Base-by-base conservation (phyloP, 2,888 invertebrate species). In the Lasioglossum oenotherae region DNA sequence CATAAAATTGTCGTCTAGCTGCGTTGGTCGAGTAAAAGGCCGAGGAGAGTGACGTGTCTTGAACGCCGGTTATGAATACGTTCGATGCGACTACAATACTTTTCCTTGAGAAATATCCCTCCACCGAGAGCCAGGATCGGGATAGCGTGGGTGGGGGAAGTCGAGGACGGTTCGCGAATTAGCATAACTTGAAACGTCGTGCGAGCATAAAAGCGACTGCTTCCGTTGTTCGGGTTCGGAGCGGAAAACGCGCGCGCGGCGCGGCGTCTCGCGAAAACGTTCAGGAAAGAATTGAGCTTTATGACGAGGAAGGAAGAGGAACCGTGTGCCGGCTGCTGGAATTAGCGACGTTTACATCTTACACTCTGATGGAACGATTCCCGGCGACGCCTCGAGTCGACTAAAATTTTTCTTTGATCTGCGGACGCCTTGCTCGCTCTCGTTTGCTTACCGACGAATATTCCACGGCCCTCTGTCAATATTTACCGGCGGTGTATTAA, bases 171-270 rank as follows among this genome's bases (percentile, higher is more conserved):
- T 83, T 89, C 87, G 75, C 75, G 85, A 91, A 94, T 94, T 93
- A 94, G 92, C 94, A 94, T 94, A 94, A 94, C 92, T 93, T 92
- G 88, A 90, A 92, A 92, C 92, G 91, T 92, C 89, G 92, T 92
- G 89, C 88, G 88, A 90, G 88, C 88, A 91, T 92, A 93, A 93
- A 92, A 92, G 90, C 91, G 89, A 84, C 86, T 88, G 84, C 89
- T 92, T 93, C 92, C 92, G 91, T 10, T 53, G 10, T 53, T 53
- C 53, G 53, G 8, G 53, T n/a, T 23, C 53, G 23, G 1, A n/a
- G 53, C 53, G 53, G 53, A 53, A 53, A n/a, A 53, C 10, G 83
- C 81, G 87, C 84, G 84, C 88, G 74, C 84, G 84, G 74, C 84
- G 84, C 88, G 74, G 84, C 88, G 74, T 82, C 64, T 75, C 80